Evolutionary conservation across 1,140 invertebrate species (phyloP).

Genomic region (Diprion similis): DNA sequence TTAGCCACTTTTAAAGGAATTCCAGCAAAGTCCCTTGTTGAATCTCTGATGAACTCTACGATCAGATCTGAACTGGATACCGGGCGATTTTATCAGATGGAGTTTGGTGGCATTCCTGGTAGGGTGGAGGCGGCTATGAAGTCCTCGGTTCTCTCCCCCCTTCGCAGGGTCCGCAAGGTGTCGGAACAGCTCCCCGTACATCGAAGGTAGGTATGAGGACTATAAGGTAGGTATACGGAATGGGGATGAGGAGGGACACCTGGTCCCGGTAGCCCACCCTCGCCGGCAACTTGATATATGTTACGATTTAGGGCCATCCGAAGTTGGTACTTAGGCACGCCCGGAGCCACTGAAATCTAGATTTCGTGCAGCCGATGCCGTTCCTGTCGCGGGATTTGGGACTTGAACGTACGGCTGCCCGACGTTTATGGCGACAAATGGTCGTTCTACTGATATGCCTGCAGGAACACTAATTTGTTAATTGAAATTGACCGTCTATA

Average conservation of each 20-base stretch:
- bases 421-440: slow-evolving; percentile 4
- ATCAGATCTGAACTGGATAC: background rate
- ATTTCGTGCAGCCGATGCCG: background rate
- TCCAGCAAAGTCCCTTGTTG: too few species aligned
- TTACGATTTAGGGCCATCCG: slow-evolving; percentile 7
- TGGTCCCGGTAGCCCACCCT: background rate
- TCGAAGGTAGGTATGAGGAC: background rate
- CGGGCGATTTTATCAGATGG: slow-evolving; percentile 1
- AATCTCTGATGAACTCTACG: background rate
- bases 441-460: background rate
- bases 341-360: background rate
- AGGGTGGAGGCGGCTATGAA: background rate
- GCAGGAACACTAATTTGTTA: background rate
- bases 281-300: background rate
- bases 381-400: background rate
- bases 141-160: background rate
- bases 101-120: background rate
- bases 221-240: background rate
- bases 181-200: background rate
- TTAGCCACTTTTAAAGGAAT: too few species aligned
- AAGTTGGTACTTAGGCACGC: slow-evolving; percentile 1
- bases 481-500: background rate
- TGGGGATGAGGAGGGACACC: background rate
- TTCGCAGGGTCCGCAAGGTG: background rate
- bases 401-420: background rate